Base-by-base conservation (phyloP, 1,140 invertebrate species). In the Aphidius ervi region DNA sequence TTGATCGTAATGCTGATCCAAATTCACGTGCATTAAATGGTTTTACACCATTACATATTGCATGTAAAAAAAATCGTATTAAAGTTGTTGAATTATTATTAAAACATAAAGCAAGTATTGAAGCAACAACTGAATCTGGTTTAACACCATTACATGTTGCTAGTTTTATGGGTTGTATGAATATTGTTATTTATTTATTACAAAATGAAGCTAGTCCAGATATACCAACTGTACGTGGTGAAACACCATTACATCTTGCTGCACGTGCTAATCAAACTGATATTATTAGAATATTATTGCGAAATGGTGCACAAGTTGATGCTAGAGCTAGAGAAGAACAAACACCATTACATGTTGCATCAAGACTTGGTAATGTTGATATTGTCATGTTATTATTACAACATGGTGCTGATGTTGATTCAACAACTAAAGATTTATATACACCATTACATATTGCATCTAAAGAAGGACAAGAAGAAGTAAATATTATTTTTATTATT, bases 151-250 rank as follows among this genome's bases (percentile, higher is more conserved):
- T 99, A 40, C 97, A 99, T 79, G 97, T 99, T 50, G 95, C 97
- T 1, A 91, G 94, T 69, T 99, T 99, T 81, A 99, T 99, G 97
- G 97, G 97, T 39, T 97, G 95, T 78, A 97, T 99, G 92, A 98
- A 98, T 78, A 98, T 99, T 69, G 96, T 98, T 31, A 93, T 99
- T 67, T 96, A 91, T 79, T 84, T 99, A 68, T 84, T 99, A 49
- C 93, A 97, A 80, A 92, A 95, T 68, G 94, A 95, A 68, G 96
- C 97, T 57, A 92, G 88, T 76, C 91, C 94, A 20, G 95, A 99
- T 81, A 89, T 93, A 64, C 90, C 92, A 16, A 99, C 97, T 2
- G 92, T 98, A 16, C 85, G 97, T 47, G 97, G 97, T 8, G 97
- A 99, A 82, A 98, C 96, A 4, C 93, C 97, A 4, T 82, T 99